Evolutionary conservation across 2,113 vertebrate species (phyloP).

Genomic region (Etia nguti): DNA sequence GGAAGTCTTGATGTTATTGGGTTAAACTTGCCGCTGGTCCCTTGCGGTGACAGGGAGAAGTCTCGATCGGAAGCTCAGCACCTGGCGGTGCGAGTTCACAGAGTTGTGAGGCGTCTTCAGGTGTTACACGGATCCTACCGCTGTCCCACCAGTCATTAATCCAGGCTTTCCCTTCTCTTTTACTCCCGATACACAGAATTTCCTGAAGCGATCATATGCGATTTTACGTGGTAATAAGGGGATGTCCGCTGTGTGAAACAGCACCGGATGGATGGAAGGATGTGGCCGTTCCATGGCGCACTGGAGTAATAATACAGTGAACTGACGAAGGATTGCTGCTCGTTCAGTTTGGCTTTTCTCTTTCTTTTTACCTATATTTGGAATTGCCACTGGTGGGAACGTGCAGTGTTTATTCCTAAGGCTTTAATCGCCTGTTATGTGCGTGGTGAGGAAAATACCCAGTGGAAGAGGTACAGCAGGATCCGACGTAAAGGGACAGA

Average conservation of each 20-base stretch:
- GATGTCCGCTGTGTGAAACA: conserved; percentile 19
- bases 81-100: conserved; percentile 35
- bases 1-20: background rate
- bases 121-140: background rate
- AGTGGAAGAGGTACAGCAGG: conserved; percentile 81
- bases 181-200: background rate
- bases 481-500: conserved; percentile 77
- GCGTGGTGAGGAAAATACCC: conserved; percentile 83
- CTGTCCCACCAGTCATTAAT: background rate
- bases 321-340: conserved; percentile 29
- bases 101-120: conserved; percentile 41
- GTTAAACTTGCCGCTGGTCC: background rate
- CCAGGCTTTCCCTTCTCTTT: background rate
- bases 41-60: conserved; percentile 5
- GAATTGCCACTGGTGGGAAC: conserved; percentile 21
- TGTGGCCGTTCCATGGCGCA: conserved; percentile 33
- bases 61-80: conserved; percentile 31
- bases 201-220: conserved; percentile 5
- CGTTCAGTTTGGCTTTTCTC: conserved; percentile 16
- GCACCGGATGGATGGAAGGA: conserved; percentile 20
- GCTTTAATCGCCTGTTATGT: conserved; percentile 78
- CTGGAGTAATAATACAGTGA: conserved; percentile 56
- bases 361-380: background rate
- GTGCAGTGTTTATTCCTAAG: conserved; percentile 21
- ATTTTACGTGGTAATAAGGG: conserved; percentile 25